Base-by-base conservation (phyloP, 2,888 invertebrate species). In the Junonia oenone region DNA sequence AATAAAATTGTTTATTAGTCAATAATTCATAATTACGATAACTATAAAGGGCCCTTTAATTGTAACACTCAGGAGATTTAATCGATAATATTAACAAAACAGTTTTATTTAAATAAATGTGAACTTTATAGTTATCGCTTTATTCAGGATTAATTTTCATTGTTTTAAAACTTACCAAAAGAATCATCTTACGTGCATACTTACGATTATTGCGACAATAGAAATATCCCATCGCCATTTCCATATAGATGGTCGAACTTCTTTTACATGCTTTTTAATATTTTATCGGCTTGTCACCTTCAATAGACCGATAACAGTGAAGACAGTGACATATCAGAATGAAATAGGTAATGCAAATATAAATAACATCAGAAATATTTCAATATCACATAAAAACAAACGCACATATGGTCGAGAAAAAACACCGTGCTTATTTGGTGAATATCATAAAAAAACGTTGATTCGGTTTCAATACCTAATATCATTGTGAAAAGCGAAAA, bases 291-390 rank as follows among this genome's bases (percentile, higher is more conserved):
- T 71, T 71, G 73, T 71, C 78, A 87, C 88, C 89, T 88, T 89
- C 74, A 89, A 89, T 87, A 89, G 82, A 88, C 72, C 77, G 83
- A 83, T 78, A 85, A 84, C 73, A 79, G 71, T 73, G 65, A 77
- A 74, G 76, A 76, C 69, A 56, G 56, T 50, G 50, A 80, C 74
- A 81, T 74, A 78, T 80, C 75, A 83, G n/a, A 68, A 76, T 74
- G 76, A 68, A 64, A 68, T 64, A 58, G 72, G 71, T 74, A 65
- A 71, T 68, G 62, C 69, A 71, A 74, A 64, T 22, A 15, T 35
- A 40, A 53, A 53, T 73, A 66, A 73, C 68, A 72, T 68, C 68
- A 75, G 63, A 61, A 64, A 53, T 38, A 40, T 54, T 62, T 58
- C 17, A 48, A 45, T 35, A 51, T 48, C 40, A 51, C 37, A 45